Evolutionary conservation across 2,797 vertebrate genomes (phyloP).

Genomic region (Sparus aurata): DNA sequence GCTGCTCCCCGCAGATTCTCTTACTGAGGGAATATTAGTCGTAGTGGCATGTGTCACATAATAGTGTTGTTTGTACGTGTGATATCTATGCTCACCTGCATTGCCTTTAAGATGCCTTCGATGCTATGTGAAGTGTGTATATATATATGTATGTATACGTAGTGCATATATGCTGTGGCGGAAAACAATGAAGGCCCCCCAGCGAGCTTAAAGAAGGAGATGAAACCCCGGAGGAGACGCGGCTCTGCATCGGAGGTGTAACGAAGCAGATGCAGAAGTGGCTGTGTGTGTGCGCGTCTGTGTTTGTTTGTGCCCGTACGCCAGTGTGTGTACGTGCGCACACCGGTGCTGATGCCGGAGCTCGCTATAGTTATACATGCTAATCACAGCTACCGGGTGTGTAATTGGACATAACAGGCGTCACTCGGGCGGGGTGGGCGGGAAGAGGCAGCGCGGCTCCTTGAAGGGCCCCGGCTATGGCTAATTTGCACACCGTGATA

Average conservation of each 20-base stretch:
- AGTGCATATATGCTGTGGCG: conserved; percentile 12
- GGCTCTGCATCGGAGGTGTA: conserved; percentile 50
- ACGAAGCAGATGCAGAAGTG: conserved; percentile 63
- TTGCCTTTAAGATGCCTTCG: conserved; percentile 49
- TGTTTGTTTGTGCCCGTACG: conserved; percentile 36
- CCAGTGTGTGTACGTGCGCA: conserved; percentile 28
- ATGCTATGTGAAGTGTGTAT: conserved; percentile 46
- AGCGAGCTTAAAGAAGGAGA: conserved; percentile 52
- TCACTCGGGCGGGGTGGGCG: conserved; percentile 73
- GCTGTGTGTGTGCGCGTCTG: conserved; percentile 29
- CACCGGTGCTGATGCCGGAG: conserved; percentile 42
- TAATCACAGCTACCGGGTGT: conserved; percentile 78
- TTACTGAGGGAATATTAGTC: conserved; percentile 76
- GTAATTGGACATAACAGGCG: conserved; percentile 87
- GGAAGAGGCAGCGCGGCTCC: conserved; percentile 65
- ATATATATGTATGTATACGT: conserved; percentile 21
- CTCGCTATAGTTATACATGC: conserved; percentile 71
- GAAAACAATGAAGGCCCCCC: conserved; percentile 32
- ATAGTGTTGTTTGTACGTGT: conserved; percentile 65
- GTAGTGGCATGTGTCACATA: conserved; percentile 71
- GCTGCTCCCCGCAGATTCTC: conserved; percentile 66
- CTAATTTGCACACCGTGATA: conserved; percentile 84
- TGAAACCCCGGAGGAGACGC: conserved; percentile 58
- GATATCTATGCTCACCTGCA: conserved; percentile 50
- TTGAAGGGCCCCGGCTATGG: conserved; percentile 74